Evolutionary conservation across 2,888 invertebrate species (phyloP).

Genomic region (Noctua fimbriata): DNA sequence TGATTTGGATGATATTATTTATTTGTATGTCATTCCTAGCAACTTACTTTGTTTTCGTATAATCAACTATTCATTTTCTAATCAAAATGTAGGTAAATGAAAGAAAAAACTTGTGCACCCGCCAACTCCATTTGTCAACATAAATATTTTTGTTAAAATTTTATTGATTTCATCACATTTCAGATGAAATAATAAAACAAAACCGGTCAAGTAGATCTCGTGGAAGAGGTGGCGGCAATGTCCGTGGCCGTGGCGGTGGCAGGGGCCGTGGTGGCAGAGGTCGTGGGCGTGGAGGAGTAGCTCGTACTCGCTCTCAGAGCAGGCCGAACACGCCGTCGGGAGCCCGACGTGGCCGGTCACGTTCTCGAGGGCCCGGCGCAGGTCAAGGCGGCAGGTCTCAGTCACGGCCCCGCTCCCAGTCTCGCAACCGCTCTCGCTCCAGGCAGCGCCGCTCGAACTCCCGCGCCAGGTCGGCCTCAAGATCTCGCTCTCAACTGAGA

Average conservation of each 20-base stretch:
- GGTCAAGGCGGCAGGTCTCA: slow-evolving; percentile 74
- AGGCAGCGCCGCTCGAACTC: slow-evolving; percentile 77
- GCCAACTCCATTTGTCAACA: slow-evolving; percentile 58
- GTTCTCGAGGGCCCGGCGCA: slow-evolving; percentile 73
- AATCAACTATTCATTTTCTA: neutral
- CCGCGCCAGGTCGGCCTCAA: slow-evolving; percentile 79
- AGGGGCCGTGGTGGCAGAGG: slow-evolving; percentile 64
- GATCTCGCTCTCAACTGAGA: slow-evolving; percentile 82
- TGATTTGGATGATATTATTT: slow-evolving; percentile 15
- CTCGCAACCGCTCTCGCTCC: slow-evolving; percentile 74
- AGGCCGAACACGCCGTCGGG: slow-evolving; percentile 57
- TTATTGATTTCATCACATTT: slow-evolving; percentile 6
- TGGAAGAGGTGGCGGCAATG: slow-evolving; percentile 77
- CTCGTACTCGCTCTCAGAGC: slow-evolving; percentile 65
- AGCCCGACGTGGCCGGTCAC: slow-evolving; percentile 72
- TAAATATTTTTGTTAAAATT: neutral
- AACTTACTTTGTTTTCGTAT: neutral
- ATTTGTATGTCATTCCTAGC: neutral
- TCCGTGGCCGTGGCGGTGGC: slow-evolving; percentile 66
- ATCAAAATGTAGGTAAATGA: neutral
- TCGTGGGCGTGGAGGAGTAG: slow-evolving; percentile 64
- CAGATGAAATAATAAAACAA: slow-evolving; percentile 87
- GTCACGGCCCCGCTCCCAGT: slow-evolving; percentile 74
- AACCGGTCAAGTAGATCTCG: slow-evolving; percentile 81
- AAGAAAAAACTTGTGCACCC: slow-evolving; percentile 27